Conservation (phyloP, 2,113 vertebrate species). For the Catharus fuscescens region DNA sequence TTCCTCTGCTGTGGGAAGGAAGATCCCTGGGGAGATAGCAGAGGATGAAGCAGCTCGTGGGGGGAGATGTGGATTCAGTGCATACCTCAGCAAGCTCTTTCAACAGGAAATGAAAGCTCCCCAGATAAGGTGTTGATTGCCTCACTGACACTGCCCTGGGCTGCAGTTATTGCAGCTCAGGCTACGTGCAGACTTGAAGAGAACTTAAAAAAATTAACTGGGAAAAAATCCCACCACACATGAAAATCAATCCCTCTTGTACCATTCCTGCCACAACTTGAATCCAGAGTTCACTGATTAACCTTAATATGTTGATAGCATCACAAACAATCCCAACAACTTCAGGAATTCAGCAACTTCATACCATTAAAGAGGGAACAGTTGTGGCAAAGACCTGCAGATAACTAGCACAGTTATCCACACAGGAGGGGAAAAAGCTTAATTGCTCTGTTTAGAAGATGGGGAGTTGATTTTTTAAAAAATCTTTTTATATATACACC, state of each 20-base stretch:
- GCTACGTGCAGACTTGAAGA: conserved; percentile 46
- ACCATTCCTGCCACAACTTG: conserved; percentile 36
- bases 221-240: not conserved
- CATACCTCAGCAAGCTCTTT: conserved; percentile 56
- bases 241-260: conserved; percentile 25
- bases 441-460: not conserved
- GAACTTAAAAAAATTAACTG: not conserved
- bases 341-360: conserved; percentile 42
- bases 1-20: conserved; percentile 44
- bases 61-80: conserved; percentile 17
- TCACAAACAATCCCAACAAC: conserved; percentile 32
- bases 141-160: conserved; percentile 50
- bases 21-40: conserved; percentile 37
- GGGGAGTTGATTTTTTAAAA: not conserved
- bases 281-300: conserved; percentile 25
- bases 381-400: not conserved
- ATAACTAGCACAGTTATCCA: not conserved
- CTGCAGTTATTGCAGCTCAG: conserved; percentile 30
- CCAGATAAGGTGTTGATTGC: conserved; percentile 55
- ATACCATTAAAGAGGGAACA: not conserved
- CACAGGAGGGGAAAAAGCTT: not conserved
- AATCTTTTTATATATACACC: not conserved
- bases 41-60: not conserved
- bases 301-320: conserved; percentile 34
- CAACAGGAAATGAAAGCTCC: conserved; percentile 54